Conservation (phyloP, 2,888 invertebrate species). For the Pheosia tremula region DNA sequence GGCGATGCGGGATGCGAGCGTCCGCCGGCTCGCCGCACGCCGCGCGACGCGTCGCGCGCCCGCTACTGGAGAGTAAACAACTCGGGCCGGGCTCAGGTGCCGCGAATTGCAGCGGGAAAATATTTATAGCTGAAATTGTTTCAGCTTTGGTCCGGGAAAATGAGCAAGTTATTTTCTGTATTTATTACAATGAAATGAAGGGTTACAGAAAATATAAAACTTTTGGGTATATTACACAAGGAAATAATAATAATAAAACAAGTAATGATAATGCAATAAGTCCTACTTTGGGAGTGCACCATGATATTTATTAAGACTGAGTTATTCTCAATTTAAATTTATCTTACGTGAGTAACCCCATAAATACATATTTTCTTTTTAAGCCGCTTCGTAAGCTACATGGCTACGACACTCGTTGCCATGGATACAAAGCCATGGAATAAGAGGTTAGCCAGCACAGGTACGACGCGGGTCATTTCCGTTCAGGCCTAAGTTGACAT, state of each 20-base stretch:
- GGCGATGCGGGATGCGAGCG: not conserved
- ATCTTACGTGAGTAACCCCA: too few species aligned
- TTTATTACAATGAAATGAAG: not conserved
- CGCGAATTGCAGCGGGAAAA: not conserved
- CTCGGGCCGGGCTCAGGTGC: not conserved
- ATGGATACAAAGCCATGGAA: too few species aligned
- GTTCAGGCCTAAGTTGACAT: not conserved
- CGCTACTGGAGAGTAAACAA: not conserved
- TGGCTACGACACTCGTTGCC: too few species aligned
- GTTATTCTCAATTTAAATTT: too few species aligned
- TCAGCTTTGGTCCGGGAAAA: too few species aligned
- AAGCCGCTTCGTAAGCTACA: too few species aligned
- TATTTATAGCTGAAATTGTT: slow-evolving; percentile 1
- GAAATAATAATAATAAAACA: too few species aligned
- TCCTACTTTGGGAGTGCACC: too few species aligned
- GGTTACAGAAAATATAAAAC: not conserved
- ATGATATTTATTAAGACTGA: too few species aligned
- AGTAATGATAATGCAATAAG: too few species aligned
- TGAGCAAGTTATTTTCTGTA: not conserved
- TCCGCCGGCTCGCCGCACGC: not conserved
- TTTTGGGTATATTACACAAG: too few species aligned
- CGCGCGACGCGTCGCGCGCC: not conserved
- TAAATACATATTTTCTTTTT: too few species aligned
- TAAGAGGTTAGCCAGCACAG: not conserved
- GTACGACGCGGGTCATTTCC: slow-evolving; percentile 1